phyloP scores from a whole-genome alignment of 1,140 invertebrate genomes.

The Euura lappo region DNA sequence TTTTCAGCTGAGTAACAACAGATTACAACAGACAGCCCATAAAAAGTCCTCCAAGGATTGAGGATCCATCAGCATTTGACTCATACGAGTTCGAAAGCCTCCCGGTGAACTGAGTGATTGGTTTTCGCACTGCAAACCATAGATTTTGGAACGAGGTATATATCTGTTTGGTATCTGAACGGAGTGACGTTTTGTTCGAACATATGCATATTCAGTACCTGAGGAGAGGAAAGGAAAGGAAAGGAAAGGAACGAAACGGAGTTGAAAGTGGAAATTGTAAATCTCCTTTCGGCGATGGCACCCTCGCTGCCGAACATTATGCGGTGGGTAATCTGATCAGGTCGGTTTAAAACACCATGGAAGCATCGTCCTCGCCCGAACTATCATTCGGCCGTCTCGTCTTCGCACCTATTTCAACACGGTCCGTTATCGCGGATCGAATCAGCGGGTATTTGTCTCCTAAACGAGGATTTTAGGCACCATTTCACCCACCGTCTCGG shows the following conservation, averaged over 20 bases:
- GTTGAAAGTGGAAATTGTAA: constrained; percentile 9
- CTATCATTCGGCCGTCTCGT: constrained; percentile 9
- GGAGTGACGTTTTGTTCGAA: neutral
- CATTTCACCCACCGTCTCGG: constrained; percentile 4
- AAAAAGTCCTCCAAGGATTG: neutral
- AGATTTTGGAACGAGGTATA: too few relatives aligned
- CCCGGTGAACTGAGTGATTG: too few relatives aligned
- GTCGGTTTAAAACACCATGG: constrained; percentile 9
- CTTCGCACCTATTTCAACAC: constrained; percentile 20
- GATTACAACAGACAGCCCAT: neutral
- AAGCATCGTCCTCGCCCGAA: neutral
- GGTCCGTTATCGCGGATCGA: constrained; percentile 9
- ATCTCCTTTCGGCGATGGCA: neutral
- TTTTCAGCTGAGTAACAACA: neutral
- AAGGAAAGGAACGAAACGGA: neutral
- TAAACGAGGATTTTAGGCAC: constrained; percentile 12
- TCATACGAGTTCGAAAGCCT: too few relatives aligned
- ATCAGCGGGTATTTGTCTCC: constrained; percentile 17
- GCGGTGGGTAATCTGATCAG: constrained; percentile 11
- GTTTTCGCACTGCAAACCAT: too few relatives aligned
- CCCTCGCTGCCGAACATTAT: constrained; percentile 9
- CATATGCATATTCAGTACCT: constrained; percentile 6
- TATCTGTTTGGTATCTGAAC: neutral
- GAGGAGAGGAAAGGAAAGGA: constrained; percentile 1
- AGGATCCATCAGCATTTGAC: too few relatives aligned